Percentiles rank a stretch among this genome's conserved stretches.
Evolutionary conservation across 2,888 invertebrate genomes (phyloP).

Genomic region (Scaptodrosophila latifasciaeformis): DNA sequence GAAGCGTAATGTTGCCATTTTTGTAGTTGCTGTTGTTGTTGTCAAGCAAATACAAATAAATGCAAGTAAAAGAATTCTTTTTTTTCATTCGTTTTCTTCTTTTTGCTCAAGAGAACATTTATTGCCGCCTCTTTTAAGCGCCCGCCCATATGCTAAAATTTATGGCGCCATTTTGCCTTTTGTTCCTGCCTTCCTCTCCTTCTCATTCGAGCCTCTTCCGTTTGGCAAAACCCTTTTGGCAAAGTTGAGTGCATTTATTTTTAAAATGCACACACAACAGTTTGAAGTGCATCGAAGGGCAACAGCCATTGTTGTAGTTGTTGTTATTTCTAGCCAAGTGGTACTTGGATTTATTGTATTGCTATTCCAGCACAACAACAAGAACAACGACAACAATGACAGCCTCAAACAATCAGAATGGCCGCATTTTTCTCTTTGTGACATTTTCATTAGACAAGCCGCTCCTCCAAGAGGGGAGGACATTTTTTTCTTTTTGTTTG

Average conservation of each 20-base stretch:
- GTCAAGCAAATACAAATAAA: neutral
- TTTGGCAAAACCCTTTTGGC: constrained; percentile 33
- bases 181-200: constrained; percentile 13
- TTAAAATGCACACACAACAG: constrained; percentile 29
- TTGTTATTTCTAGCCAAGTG: constrained; percentile 12
- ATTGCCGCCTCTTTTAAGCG: constrained; percentile 53
- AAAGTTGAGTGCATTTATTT: constrained; percentile 59
- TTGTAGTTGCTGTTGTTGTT: constrained; percentile 28
- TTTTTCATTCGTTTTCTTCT: no score
- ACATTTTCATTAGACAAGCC: no score
- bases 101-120: constrained; percentile 60
- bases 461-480: no score
- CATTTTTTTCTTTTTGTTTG: no score
- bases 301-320: no score
- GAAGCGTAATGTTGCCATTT: no score
- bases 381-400: no score
- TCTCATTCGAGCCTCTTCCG: no score
- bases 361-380: no score
- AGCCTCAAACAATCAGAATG: no score
- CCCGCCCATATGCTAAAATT: constrained; percentile 47
- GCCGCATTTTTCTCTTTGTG: no score
- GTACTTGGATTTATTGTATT: no score
- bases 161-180: constrained; percentile 57
- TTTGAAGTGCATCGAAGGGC: constrained; percentile 20
- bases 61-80: constrained; percentile 9